A percentile compares a stretch with the other conserved stretches of the same genome.
Conservation (phyloP, 2,888 invertebrate species). For the Lobophora halterata region DNA sequence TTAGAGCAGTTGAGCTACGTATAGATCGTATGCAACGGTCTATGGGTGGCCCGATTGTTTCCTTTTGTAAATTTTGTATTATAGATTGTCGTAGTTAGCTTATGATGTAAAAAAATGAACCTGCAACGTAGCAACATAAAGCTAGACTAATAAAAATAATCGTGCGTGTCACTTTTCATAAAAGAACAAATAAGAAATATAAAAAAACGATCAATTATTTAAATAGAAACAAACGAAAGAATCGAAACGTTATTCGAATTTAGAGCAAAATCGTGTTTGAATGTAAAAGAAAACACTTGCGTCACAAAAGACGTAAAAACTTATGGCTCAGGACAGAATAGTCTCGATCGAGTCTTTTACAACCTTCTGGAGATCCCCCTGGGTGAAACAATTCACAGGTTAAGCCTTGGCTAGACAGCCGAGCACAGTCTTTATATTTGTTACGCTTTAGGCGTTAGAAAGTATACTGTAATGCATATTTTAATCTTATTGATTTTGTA, state of each 20-base stretch:
- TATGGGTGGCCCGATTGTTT: too few relatives aligned
- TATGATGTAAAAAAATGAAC: too few relatives aligned
- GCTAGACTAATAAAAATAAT: conserved; percentile 27
- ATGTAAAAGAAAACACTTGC: conserved; percentile 46
- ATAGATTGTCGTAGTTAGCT: too few relatives aligned
- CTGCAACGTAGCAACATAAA: too few relatives aligned
- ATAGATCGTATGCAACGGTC: too few relatives aligned
- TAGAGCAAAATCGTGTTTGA: conserved; percentile 36
- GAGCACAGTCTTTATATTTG: neutral
- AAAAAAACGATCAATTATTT: conserved; percentile 28
- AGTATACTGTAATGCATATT: too few relatives aligned
- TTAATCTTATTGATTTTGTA: too few relatives aligned
- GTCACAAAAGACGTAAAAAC: conserved; percentile 55
- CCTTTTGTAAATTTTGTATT: too few relatives aligned
- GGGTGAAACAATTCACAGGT: conserved; percentile 52
- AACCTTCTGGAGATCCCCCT: conserved; percentile 39
- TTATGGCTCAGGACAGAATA: conserved; percentile 30
- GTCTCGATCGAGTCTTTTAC: conserved; percentile 24
- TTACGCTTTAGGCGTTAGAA: neutral
- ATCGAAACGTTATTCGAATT: conserved; percentile 38
- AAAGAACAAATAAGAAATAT: conserved; percentile 14
- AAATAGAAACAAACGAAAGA: conserved; percentile 34
- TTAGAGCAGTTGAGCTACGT: too few relatives aligned
- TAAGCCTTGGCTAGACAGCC: conserved; percentile 23
- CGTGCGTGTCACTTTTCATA: conserved; percentile 33